These are phyloP conservation scores for Chaetophractus vellerosus DNA, from an alignment of 2,797 vertebrate species.

Conservation along the genomic window DNA sequence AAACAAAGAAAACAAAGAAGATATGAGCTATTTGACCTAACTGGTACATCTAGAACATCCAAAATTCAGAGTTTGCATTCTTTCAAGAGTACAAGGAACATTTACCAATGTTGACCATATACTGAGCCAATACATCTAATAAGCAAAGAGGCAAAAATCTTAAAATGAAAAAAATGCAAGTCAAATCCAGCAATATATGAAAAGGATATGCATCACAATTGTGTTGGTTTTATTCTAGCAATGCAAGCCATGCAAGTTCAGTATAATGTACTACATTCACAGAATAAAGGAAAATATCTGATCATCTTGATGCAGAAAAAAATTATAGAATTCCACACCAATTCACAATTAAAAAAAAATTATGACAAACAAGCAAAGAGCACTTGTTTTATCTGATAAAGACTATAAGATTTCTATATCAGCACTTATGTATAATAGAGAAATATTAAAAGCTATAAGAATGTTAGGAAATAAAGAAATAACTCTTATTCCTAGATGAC, in stretches of 20 bases:
- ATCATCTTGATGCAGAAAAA: neutral
- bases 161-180: neutral
- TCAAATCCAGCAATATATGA: neutral
- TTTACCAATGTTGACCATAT: neutral
- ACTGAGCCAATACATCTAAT: neutral
- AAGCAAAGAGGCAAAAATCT: neutral
- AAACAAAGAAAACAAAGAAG: neutral
- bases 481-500: neutral
- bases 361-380: neutral
- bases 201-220: neutral
- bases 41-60: neutral
- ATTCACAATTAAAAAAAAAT: neutral
- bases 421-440: neutral
- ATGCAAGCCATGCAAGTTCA: neutral
- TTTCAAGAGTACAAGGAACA: neutral
- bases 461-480: neutral
- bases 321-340: neutral
- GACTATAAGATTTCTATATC: neutral
- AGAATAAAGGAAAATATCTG: neutral
- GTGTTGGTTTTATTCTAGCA: neutral
- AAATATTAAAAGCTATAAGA: neutral
- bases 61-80: neutral
- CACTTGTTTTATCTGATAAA: constrained; percentile 35
- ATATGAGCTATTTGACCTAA: neutral
- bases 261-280: neutral